Conservation (phyloP, 2,113 vertebrate species). For the Chunga burmeisteri region DNA sequence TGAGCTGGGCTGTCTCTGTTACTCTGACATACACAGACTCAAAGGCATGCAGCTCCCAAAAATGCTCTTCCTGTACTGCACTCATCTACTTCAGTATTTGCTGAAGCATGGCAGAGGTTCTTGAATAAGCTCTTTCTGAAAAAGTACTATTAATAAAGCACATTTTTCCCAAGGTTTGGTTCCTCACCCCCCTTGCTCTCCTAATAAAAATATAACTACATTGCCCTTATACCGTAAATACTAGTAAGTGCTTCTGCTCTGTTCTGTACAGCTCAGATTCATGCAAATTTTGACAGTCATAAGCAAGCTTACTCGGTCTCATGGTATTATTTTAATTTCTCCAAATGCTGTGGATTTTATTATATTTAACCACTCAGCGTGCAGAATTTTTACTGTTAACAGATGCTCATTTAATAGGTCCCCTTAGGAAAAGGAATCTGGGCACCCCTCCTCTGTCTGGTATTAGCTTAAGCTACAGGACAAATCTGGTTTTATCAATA, state of each 20-base stretch:
- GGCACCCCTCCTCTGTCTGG: neutral
- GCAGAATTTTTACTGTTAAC: constrained; percentile 64
- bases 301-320: constrained; percentile 42
- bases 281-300: constrained; percentile 13
- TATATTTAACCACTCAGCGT: constrained; percentile 49
- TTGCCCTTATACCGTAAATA: neutral
- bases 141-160: neutral
- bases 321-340: constrained; percentile 67
- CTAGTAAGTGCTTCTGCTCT: neutral
- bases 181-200: neutral
- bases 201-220: constrained; percentile 1
- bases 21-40: neutral
- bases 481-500: constrained; percentile 6
- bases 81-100: neutral
- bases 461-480: constrained; percentile 36
- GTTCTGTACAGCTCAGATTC: neutral
- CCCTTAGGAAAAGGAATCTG: constrained; percentile 18
- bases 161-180: neutral
- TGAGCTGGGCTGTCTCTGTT: neutral
- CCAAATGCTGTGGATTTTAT: constrained; percentile 50
- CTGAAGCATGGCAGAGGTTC: neutral
- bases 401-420: constrained; percentile 65
- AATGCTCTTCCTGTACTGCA: neutral
- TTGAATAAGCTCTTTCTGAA: neutral
- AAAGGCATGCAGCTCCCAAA: neutral